phyloP scores from a whole-genome alignment of 92 coral and sea anemone genomes.

The Siderastrea siderea region DNA sequence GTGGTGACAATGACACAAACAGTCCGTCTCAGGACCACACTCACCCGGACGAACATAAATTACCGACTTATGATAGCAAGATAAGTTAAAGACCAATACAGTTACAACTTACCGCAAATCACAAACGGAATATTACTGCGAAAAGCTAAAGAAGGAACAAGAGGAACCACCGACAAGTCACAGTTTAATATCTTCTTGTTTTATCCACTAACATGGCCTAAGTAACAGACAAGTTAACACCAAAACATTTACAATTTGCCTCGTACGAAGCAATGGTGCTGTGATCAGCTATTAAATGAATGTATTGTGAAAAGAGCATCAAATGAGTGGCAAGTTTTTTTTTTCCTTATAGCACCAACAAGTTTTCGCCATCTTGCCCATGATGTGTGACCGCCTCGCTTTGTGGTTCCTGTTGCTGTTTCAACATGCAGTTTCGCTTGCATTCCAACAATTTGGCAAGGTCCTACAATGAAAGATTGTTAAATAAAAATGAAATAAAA shows the following conservation, averaged over 20 bases:
- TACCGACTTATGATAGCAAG: neutral
- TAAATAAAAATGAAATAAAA: neutral
- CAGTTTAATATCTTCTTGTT: too few relatives aligned
- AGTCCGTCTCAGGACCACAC: too few relatives aligned
- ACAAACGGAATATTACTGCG: too few relatives aligned
- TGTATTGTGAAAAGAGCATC: neutral
- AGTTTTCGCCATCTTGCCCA: constrained; percentile 85
- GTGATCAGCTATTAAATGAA: neutral
- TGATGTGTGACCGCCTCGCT: constrained; percentile 45
- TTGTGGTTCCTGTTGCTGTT: constrained; percentile 67
- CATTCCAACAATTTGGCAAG: constrained; percentile 93
- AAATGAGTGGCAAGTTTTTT: neutral
- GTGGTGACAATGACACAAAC: too few relatives aligned
- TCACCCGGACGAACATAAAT: too few relatives aligned
- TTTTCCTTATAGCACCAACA: constrained; percentile 73
- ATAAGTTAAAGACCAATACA: neutral
- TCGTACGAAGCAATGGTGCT: neutral
- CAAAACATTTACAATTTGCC: neutral
- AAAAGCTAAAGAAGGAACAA: too few relatives aligned
- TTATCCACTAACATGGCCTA: neutral
- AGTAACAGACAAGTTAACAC: neutral
- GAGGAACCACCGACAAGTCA: too few relatives aligned
- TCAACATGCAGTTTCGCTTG: constrained; percentile 86
- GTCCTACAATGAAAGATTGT: constrained; percentile 62
- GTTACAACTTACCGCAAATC: neutral